Base-by-base conservation (phyloP, 1,140 invertebrate genomes). In the Meloidogyne chitwoodi region DNA sequence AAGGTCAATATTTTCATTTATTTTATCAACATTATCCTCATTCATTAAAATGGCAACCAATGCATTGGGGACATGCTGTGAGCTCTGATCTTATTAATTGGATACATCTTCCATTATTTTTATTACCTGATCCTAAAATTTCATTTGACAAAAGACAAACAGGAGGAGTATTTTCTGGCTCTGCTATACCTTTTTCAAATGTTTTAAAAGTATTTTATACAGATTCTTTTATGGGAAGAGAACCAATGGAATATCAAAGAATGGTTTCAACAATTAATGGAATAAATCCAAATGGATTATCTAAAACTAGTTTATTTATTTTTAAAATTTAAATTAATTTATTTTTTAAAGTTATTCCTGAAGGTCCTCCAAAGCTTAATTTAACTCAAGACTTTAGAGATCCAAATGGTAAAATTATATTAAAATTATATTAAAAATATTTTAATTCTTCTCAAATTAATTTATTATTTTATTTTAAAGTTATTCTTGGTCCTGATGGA, bases 11-110 rank as follows among this genome's bases (percentile, higher is more conserved):
- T 44, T 76, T 48, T n/a, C 75, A 76, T n/a, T 41, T 76, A 34
- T 76, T 76, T 38, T 76, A 76, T 68, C 75, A 76, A 41, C 38
- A 68, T 24, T 76, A 76, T 68, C 75, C 75, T 62, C 75, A 76
- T 41, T n/a, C 41, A n/a, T 44, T 71, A 61, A 56, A 70, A 56
- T 76, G 75, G 75, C 14, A 22, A 14, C 26, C 67, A 29, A 76
- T 76, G 75, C 68, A 76, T 34, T 76, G 75, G 75, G 75, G 75
- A 6, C 75, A 76, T 38, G 75, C 75, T 11, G 67, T 63, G 16
- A 76, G 75, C 26, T 38, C 34, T 29, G 75, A 76, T 26, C 16
- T 76, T 24, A 12, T 76, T 44, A 76, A 76, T 70, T 76, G 75
- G 75, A 68, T 76, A 12, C 75, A 76, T 31, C 44, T 68, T 34